Evolutionary conservation across 2,888 invertebrate species (phyloP), one percentile per base, ranked within the genome.

Genomic region (Eupithecia pulchellata): DNA sequence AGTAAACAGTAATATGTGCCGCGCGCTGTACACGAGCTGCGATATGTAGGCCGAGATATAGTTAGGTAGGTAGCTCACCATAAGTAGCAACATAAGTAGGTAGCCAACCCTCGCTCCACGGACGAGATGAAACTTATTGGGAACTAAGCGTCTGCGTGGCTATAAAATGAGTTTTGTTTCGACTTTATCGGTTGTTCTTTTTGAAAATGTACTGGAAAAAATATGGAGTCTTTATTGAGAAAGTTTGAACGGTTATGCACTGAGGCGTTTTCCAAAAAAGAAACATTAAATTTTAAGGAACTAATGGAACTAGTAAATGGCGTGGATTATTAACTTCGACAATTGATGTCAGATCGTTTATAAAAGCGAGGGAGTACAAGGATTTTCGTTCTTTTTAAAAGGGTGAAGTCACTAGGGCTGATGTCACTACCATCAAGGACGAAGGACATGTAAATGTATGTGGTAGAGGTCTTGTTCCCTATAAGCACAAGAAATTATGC

Each of bases 1-100:
- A 47, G 61, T 47, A 61, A 65, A 69, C 61, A 69, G n/a, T 69
- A 69, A 65, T 65, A 65, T 61, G 60, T 34, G 47, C 32, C 55
- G 52, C 25, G 29, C 17, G 52, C n/a, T 52, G 25, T 52, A 52
- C 52, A 52, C 52, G 52, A 11, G 52, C 25, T 52, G 25, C 20
- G 8, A 25, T 47, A 47, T 52, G 52, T 52, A 25, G 52, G 27
- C 36, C 27, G 47, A 64, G 55, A 14, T 34, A 55, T 39, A 61
- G 25, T 39, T 65, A 47, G 30, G 52, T 32, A n/a, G n/a, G n/a
- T n/a, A 57, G 29, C 13, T 4, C 8, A 58, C 58, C 32, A n/a
- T n/a, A n/a, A n/a, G n/a, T n/a, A 47, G 30, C 34, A 57, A 63
- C 58, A 52, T 13, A 42, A 52, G 52, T 32, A 57, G 29, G 52